Conservation (phyloP, 2,888 invertebrate genomes). For the Melinaea marsaeus region DNA sequence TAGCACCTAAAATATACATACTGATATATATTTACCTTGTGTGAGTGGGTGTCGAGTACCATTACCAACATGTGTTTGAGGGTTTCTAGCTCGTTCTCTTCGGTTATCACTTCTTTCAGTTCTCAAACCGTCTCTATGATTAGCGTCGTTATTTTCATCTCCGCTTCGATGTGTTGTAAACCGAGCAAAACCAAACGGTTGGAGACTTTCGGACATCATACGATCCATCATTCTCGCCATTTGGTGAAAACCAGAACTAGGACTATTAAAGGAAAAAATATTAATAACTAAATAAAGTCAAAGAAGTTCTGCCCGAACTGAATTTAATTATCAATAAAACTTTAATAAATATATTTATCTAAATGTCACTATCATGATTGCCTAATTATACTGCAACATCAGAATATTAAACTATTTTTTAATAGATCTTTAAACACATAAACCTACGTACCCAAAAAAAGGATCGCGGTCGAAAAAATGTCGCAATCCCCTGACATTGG, state of each 20-base stretch:
- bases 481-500: slow-evolving; percentile 60
- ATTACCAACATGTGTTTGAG: slow-evolving; percentile 51
- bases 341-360: too few relatives aligned
- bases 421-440: background rate
- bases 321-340: too few relatives aligned
- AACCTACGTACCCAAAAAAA: slow-evolving; percentile 54
- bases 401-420: too few relatives aligned
- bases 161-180: slow-evolving; percentile 75
- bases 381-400: too few relatives aligned
- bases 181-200: slow-evolving; percentile 82
- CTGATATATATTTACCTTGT: slow-evolving; percentile 49
- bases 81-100: slow-evolving; percentile 46
- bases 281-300: background rate
- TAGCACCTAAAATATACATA: background rate
- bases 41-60: slow-evolving; percentile 69
- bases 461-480: slow-evolving; percentile 61
- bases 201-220: slow-evolving; percentile 81
- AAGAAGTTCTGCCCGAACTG: background rate
- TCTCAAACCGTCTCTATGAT: slow-evolving; percentile 56
- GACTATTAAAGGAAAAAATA: slow-evolving; percentile 50
- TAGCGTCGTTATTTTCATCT: slow-evolving; percentile 42
- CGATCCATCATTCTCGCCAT: slow-evolving; percentile 88
- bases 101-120: slow-evolving; percentile 51
- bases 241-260: slow-evolving; percentile 80
- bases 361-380: too few relatives aligned